These are phyloP conservation scores for Lutraria lutraria DNA, from an alignment of 2,888 invertebrate genomes.

Conservation along the genomic window DNA sequence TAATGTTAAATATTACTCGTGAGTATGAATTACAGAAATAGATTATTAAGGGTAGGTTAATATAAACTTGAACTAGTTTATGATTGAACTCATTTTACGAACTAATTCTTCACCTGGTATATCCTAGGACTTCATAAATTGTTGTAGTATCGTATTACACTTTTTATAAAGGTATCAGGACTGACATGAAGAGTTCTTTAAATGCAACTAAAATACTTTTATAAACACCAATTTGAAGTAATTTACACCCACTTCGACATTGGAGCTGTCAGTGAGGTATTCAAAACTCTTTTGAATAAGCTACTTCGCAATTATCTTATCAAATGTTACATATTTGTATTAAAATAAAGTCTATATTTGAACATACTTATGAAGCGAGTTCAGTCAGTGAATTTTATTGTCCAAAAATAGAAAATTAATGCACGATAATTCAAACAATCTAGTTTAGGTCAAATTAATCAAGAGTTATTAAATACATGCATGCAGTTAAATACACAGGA, in stretches of 20 bases:
- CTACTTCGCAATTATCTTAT: background rate
- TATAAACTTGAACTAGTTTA: background rate
- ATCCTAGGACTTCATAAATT: background rate
- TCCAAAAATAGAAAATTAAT: conserved; percentile 4
- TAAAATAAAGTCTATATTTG: background rate
- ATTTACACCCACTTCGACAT: background rate
- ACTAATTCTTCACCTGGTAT: background rate
- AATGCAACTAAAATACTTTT: background rate
- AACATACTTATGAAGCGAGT: background rate
- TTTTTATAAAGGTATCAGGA: background rate
- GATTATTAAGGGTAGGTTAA: no score
- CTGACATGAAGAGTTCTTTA: background rate
- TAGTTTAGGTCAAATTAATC: background rate
- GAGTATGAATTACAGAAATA: background rate
- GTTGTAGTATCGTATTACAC: background rate
- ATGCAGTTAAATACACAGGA: background rate
- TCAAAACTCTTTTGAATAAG: background rate
- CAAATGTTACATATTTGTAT: background rate
- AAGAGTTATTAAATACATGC: background rate
- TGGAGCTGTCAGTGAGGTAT: background rate
- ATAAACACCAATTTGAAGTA: background rate
- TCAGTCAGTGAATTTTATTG: background rate
- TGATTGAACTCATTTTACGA: background rate
- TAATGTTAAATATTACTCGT: background rate
- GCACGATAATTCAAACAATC: background rate